Evolutionary conservation across 2,113 vertebrate genomes (phyloP), one percentile per base, ranked within the genome.

Genomic region (Pseudonaja textilis): DNA sequence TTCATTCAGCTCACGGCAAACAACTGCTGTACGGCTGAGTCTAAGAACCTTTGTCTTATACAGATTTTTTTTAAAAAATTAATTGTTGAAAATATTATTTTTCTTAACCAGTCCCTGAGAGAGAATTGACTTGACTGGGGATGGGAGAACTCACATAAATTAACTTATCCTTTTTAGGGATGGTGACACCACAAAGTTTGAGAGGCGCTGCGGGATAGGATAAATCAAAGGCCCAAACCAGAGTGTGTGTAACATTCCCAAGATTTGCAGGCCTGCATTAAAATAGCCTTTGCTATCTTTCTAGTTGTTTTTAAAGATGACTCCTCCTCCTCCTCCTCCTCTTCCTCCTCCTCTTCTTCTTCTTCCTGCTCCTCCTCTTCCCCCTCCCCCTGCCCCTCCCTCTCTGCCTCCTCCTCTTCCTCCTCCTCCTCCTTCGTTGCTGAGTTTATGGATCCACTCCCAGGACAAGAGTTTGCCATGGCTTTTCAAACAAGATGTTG

Each of bases 261-360:
- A 5, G n/a, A 34, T 50, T 6, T 74, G n/a, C 2, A 74, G 64
- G 14, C n/a, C n/a, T 74, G 29, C n/a, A 74, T 74, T 34, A 74
- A 18, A 74, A 74, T 74, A 74, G n/a, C 64, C n/a, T 34, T 69
- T 14, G 2, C 64, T 69, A 69, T 16, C 12, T 69, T 69, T 69
- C 1, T 34, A 69, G 4, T 14, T 69, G 29, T 16, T 74, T 74
- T 3, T 18, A 74, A 74, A 74, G 5, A 50, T 50, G 47, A 50
- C 59, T 61, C 25, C 25, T 59, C 59, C 59, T 61, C 47, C 47
- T 50, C 47, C 0, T 50, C 47, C 1, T 9, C 47, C 47, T 47
- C 47, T 7, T 1, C 5, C 1, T 47, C 47, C 6, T 1, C 47
- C 6, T 47, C 1, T 6, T 1, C 47, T 1, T 47, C n/a, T n/a